These are phyloP conservation scores for Poeciliopsis paucimaculata DNA, from an alignment of 2,797 vertebrate genomes.

Conservation along the genomic window DNA sequence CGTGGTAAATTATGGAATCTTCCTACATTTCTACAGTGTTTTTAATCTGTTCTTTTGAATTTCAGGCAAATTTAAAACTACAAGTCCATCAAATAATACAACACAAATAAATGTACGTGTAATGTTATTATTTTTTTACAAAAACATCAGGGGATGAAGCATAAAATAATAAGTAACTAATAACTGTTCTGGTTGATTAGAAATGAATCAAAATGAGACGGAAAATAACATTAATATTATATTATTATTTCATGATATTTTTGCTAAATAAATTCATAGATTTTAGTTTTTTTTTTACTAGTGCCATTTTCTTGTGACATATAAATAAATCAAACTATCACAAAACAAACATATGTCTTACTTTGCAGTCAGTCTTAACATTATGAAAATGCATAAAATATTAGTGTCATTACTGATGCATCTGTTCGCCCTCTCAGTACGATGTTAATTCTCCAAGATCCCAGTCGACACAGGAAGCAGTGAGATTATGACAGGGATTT, in stretches of 20 bases:
- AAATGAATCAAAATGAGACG: too few species aligned
- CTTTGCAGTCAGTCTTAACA: not conserved
- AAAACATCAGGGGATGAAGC: too few species aligned
- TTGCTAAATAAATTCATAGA: too few species aligned
- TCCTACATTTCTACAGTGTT: not conserved
- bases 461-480: not conserved
- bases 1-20: conserved; percentile 73
- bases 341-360: not conserved
- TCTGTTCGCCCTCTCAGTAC: too few species aligned
- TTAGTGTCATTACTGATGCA: not conserved
- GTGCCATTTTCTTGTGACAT: too few species aligned
- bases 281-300: too few species aligned
- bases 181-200: too few species aligned
- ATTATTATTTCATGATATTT: too few species aligned
- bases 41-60: not conserved
- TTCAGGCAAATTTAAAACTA: not conserved
- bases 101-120: not conserved
- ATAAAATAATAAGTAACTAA: too few species aligned
- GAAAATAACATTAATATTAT: too few species aligned
- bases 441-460: not conserved
- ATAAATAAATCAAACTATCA: too few species aligned
- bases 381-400: not conserved
- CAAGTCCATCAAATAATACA: not conserved
- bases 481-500: not conserved
- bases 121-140: too few species aligned